Conservation (phyloP, 2,113 vertebrate species). For the Parus major region DNA sequence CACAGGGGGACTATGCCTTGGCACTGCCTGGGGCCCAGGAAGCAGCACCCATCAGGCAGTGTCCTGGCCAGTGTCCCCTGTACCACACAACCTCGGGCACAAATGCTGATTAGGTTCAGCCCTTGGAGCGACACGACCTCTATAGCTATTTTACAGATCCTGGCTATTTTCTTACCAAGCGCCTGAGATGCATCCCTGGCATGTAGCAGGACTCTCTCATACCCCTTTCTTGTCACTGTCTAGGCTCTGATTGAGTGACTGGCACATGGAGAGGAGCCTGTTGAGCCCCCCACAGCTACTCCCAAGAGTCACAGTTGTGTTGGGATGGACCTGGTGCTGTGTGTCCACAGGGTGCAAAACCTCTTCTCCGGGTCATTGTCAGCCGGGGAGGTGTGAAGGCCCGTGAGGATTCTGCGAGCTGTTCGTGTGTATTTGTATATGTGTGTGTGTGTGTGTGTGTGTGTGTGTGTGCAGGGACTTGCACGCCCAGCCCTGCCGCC, state of each 20-base stretch:
- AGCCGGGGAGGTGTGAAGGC: neutral
- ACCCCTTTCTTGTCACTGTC: neutral
- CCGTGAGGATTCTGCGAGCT: too few relatives aligned
- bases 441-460: too few relatives aligned
- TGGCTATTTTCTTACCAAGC: neutral
- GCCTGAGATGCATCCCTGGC: neutral
- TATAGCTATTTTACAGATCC: neutral
- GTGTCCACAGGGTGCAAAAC: neutral
- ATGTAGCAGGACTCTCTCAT: neutral
- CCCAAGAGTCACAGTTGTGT: fast-evolving
- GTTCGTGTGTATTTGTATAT: too few relatives aligned
- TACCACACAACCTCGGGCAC: fast-evolving
- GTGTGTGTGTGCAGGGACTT: neutral
- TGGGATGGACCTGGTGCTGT: neutral
- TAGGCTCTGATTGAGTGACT: neutral
- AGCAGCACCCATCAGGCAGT: neutral
- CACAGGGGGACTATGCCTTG: fast-evolving
- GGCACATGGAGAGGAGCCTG: neutral
- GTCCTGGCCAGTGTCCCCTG: fast-evolving
- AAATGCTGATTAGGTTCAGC: neutral
- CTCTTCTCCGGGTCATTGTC: neutral
- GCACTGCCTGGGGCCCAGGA: neutral
- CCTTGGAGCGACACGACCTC: neutral
- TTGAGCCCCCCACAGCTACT: neutral
- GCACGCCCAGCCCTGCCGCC: neutral